Evolutionary conservation across 2,888 invertebrate genomes (phyloP).

Genomic region (Hylaea fasciaria): DNA sequence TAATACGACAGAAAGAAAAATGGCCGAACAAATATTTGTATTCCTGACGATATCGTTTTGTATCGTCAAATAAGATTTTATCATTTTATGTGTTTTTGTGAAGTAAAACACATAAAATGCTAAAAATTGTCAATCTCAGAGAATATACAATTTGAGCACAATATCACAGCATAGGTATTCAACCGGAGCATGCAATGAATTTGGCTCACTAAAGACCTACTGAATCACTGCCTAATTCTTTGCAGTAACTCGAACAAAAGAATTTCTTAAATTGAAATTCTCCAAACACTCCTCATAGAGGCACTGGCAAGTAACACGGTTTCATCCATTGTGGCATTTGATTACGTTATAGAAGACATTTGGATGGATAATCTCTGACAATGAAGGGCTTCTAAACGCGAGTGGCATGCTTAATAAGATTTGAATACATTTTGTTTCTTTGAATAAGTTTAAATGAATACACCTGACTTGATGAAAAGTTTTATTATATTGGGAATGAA

Average conservation of each 20-base stretch:
- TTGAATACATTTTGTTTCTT: conserved; percentile 1
- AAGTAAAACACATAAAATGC: too few relatives aligned
- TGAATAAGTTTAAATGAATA: conserved; percentile 43
- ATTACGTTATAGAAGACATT: conserved; percentile 72
- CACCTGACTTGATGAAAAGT: too few relatives aligned
- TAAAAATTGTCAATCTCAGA: too few relatives aligned
- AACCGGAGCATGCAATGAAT: conserved; percentile 16
- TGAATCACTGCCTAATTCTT: conserved; percentile 21
- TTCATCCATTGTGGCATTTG: conserved; percentile 71
- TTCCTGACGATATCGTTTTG: too few relatives aligned
- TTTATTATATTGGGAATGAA: too few relatives aligned
- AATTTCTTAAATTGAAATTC: conserved; percentile 66
- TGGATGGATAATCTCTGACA: conserved; percentile 69
- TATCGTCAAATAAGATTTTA: too few relatives aligned
- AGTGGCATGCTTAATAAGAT: conserved; percentile 52
- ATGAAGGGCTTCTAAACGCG: conserved; percentile 61
- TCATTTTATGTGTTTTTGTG: too few relatives aligned
- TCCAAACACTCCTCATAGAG: conserved; percentile 58
- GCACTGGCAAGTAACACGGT: conserved; percentile 45
- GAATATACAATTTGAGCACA: neutral
- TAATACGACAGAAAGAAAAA: neutral
- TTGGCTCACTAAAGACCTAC: conserved; percentile 1
- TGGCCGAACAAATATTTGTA: too few relatives aligned
- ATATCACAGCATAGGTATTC: conserved; percentile 2
- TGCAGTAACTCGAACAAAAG: conserved; percentile 44